Conservation (phyloP, 1,140 invertebrate species). For the Heliothis subflexa region DNA sequence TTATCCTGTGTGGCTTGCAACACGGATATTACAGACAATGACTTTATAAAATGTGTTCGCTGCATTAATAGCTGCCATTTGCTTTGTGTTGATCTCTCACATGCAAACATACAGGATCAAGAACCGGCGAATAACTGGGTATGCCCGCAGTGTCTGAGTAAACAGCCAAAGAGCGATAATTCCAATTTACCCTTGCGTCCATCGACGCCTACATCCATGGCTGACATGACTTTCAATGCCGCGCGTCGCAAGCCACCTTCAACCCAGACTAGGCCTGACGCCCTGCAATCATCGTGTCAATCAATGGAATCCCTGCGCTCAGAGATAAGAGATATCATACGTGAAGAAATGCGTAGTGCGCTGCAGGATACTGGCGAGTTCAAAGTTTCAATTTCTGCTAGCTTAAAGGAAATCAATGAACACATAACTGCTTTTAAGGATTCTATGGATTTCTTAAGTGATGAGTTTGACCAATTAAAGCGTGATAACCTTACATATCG, state of each 20-base stretch:
- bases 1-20: background rate
- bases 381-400: background rate
- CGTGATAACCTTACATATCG: background rate
- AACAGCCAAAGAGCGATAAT: constrained; percentile 12
- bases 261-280: background rate
- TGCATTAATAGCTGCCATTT: background rate
- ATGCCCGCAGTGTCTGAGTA: constrained; percentile 9
- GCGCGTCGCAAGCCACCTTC: background rate
- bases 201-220: constrained; percentile 19
- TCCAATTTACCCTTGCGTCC: constrained; percentile 1
- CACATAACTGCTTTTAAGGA: background rate
- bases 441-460: constrained; percentile 3
- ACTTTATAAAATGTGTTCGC: constrained; percentile 13
- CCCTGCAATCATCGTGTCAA: background rate
- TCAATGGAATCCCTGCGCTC: constrained; percentile 1
- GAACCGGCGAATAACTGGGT: background rate
- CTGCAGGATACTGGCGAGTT: background rate
- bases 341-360: constrained; percentile 16
- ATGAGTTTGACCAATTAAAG: background rate
- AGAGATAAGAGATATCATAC: constrained; percentile 12
- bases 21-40: background rate
- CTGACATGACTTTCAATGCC: background rate
- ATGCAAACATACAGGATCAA: background rate
- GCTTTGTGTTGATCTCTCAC: background rate
- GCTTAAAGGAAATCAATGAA: background rate